Base-by-base conservation (phyloP, 2,113 vertebrate species). In the Aptenodytes patagonicus region DNA sequence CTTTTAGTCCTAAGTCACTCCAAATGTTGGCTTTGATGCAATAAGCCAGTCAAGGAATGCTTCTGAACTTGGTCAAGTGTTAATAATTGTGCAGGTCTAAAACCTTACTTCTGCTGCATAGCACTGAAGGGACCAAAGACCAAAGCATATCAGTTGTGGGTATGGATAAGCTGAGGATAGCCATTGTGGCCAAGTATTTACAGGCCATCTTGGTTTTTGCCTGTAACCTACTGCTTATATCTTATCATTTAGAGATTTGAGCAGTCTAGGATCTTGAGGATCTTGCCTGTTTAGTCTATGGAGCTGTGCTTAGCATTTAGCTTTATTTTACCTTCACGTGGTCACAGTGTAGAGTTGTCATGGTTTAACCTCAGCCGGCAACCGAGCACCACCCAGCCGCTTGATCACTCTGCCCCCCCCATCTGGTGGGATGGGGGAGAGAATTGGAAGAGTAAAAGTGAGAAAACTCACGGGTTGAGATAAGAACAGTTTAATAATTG, bases 161-260 rank as follows among this genome's bases (percentile, higher is more conserved):
- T 12, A 9, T 25, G 61, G 42, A 3, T 34, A 1, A 29, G 22
- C 47, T 36, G 47, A 47, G n/a, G 38, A 13, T 11, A 34, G 44
- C 13, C 25, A 2, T 7, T 17, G 28, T 1, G 7, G 49, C 34
- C 40, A 14, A 7, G 7, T 19, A 7, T 46, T 51, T 36, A 25
- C 21, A 47, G 38, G 12, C 11, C 10, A 2, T 3, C 32, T 10
- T 49, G 44, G 13, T 2, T 57, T 65, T n/a, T 58, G 17, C 28
- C 22, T 64, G 4, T 9, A 22, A 31, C 9, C 36, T 60, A 4
- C 42, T 51, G 34, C 28, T 84, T 19, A 0, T 5, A 0, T 28
- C 8, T 71, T 6, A 9, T 0, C 17, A 8, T 16, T 29, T 2
- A 29, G 54, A 76, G 22, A 11, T 42, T 24, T 14, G 13, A n/a